Percentiles rank a stretch among this genome's conserved stretches.
Evolutionary conservation across 2,113 vertebrate genomes (phyloP).

Genomic region (Grammatotria lemairii): DNA sequence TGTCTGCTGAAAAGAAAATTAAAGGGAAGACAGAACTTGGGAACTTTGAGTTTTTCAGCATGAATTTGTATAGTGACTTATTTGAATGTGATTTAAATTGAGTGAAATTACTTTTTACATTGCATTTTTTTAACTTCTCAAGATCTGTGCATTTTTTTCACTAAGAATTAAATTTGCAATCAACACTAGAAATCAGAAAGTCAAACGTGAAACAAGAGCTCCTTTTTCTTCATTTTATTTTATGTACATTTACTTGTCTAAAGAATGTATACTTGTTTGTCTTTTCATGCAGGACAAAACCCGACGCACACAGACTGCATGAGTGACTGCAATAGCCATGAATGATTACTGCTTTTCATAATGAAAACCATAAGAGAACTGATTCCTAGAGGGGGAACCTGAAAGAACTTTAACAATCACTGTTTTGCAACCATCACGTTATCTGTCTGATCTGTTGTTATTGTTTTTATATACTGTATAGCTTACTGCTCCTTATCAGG

Average conservation of each 20-base stretch:
- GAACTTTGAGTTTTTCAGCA: not conserved
- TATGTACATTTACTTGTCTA: not conserved
- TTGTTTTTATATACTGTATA: slow-evolving; percentile 1
- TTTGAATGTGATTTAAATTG: not conserved
- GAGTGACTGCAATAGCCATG: slow-evolving; percentile 52
- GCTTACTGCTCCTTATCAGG: not conserved
- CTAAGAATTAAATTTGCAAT: not conserved
- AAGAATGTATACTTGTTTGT: not conserved
- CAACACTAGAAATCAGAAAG: not conserved
- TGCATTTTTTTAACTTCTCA: not conserved
- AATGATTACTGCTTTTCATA: slow-evolving; percentile 61
- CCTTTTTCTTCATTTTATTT: not conserved
- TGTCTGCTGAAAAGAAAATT: not conserved
- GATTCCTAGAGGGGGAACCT: slow-evolving; percentile 21
- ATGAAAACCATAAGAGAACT: slow-evolving; percentile 57
- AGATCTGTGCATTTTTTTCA: not conserved
- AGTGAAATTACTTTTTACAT: not conserved
- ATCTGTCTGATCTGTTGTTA: not conserved
- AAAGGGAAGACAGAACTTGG: not conserved
- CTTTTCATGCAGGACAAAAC: slow-evolving; percentile 27
- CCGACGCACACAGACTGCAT: slow-evolving; percentile 31
- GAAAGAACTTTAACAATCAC: slow-evolving; percentile 20
- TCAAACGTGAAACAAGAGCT: not conserved
- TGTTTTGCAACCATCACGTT: slow-evolving; percentile 10
- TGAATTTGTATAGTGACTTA: not conserved